Evolutionary conservation across 2,888 invertebrate genomes (phyloP).

Genomic region (Noctua pronuba): DNA sequence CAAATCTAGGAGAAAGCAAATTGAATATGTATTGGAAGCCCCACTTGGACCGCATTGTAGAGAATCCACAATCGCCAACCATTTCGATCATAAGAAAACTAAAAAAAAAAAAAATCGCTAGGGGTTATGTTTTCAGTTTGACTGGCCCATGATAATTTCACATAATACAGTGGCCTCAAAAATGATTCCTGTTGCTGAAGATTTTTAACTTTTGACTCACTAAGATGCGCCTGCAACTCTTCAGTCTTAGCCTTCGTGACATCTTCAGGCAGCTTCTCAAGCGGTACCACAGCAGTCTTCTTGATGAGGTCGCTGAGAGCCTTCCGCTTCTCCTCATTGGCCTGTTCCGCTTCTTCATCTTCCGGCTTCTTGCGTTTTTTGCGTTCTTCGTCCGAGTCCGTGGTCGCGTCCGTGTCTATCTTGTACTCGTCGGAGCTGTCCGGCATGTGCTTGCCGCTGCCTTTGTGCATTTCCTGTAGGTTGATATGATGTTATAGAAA

Average conservation of each 20-base stretch:
- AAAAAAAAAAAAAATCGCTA: background rate
- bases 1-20: background rate
- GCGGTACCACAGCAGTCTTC: constrained; percentile 85
- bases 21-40: background rate
- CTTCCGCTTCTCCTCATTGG: constrained; percentile 66
- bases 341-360: constrained; percentile 77
- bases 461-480: constrained; percentile 88
- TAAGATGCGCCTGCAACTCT: constrained; percentile 80
- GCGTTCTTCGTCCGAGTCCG: constrained; percentile 82
- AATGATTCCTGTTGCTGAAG: background rate
- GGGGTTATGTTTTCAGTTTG: background rate
- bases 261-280: constrained; percentile 84
- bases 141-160: too few species aligned
- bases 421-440: constrained; percentile 89
- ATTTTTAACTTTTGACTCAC: constrained; percentile 64
- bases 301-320: constrained; percentile 79
- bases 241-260: constrained; percentile 83
- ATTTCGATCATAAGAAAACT: too few species aligned
- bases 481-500: background rate
- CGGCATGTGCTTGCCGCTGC: constrained; percentile 89
- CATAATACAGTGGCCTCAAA: background rate
- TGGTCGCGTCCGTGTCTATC: constrained; percentile 77
- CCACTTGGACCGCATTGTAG: background rate
- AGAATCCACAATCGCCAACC: background rate
- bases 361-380: constrained; percentile 80